Evolutionary conservation across 2,797 vertebrate genomes (phyloP), one percentile per base, ranked within the genome.

Genomic region (Stomatorhinus walkeri): DNA sequence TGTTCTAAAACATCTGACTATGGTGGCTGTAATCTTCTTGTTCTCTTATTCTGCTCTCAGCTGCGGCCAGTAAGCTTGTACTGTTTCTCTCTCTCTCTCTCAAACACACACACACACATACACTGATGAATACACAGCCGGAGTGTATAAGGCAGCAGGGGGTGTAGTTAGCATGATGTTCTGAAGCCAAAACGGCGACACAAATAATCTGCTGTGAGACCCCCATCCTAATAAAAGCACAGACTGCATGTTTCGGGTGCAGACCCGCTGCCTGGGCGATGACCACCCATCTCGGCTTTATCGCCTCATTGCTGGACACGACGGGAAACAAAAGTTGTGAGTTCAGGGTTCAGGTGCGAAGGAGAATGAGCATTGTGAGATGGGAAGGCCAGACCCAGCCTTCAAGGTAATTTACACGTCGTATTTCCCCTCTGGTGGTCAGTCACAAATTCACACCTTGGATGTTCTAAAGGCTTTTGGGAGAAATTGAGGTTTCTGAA

Each of bases 401-500:
- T 81, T 81, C 52, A 36, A 5, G n/a, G 24, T 43, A 61, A 61
- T 81, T 81, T 81, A 46, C 40, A 81, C 76, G 1, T 81, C 9
- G 76, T 10, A 40, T 81, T 81, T 81, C 76, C 76, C 8, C 40
- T 81, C 76, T 22, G 76, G 76, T 81, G 76, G 36, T 46, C 6
- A 46, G 76, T 46, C 76, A 81, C 76, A 81, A 81, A 46, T 81
- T 81, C 76, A 81, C 40, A 81, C 76, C 76, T 81, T 81, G 40
- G 40, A 81, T 81, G 76, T 81, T 81, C 76, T 43, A 81, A 81
- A 22, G 46, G 40, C 76, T 81, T 3, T 81, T 81, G 2, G 40
- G 40, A 81, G 76, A 46, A 81, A 81, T 46, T 72, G 64, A 72
- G 64, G 28, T 72, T 72, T 46, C 68, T 76, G 76, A 46, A 81